These are phyloP conservation scores for Pteria penguin DNA, from an alignment of 2,888 invertebrate species.

Conservation along the genomic window DNA sequence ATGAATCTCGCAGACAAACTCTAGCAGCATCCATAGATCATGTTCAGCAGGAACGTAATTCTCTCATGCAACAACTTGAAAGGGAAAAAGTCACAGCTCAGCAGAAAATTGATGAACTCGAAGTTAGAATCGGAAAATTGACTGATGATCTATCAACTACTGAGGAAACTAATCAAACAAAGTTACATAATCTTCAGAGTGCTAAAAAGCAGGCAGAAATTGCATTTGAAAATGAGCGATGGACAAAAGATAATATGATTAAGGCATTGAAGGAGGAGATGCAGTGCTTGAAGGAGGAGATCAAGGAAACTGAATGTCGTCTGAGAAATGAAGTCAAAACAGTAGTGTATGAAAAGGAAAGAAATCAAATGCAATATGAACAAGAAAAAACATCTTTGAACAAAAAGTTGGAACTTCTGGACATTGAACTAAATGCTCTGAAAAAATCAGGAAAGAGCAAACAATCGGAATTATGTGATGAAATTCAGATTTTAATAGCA, in stretches of 20 bases:
- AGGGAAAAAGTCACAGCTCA: slow-evolving; percentile 35
- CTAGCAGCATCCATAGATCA: slow-evolving; percentile 47
- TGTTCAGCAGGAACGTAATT: slow-evolving; percentile 40
- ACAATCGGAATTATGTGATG: slow-evolving; percentile 37
- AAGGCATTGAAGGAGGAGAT: slow-evolving; percentile 47
- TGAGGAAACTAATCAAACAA: slow-evolving; percentile 39
- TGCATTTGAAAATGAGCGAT: slow-evolving; percentile 45
- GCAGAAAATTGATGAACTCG: slow-evolving; percentile 32
- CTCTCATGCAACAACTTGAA: slow-evolving; percentile 35
- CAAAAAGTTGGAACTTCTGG: slow-evolving; percentile 35
- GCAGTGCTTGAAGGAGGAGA: slow-evolving; percentile 45
- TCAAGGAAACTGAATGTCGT: slow-evolving; percentile 42
- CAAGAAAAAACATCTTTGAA: slow-evolving; percentile 35
- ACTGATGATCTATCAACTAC: slow-evolving; percentile 31
- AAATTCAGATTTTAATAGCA: slow-evolving; percentile 25
- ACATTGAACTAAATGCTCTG: slow-evolving; percentile 30
- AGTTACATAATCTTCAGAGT: slow-evolving; percentile 28
- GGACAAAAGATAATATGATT: slow-evolving; percentile 35
- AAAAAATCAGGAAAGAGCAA: slow-evolving; percentile 32
- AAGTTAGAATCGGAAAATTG: slow-evolving; percentile 18
- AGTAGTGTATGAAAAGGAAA: slow-evolving; percentile 31
- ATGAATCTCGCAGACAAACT: slow-evolving; percentile 48
- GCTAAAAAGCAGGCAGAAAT: slow-evolving; percentile 39
- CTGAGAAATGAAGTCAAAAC: slow-evolving; percentile 43
- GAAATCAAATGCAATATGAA: slow-evolving; percentile 42